Base-by-base conservation (phyloP, 1,140 invertebrate genomes). In the Drosophila trapezifrons region DNA sequence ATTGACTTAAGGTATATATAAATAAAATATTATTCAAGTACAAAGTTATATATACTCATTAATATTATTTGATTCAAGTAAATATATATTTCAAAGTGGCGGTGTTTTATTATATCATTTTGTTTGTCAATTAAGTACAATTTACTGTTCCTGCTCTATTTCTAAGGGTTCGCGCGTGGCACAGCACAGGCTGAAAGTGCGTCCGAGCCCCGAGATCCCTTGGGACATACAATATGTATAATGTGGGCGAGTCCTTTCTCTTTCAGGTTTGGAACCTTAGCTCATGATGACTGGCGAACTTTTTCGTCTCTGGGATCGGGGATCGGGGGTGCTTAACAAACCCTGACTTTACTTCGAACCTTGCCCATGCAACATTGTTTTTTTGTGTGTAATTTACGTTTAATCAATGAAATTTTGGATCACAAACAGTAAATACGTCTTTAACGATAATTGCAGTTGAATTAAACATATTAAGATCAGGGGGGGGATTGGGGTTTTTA, bases 1-100 rank as follows among this genome's bases (percentile, higher is more conserved):
- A 83, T 90, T 84, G 82, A 84, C 82, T 90, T 90, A 90, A 87
- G 67, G 58, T 84, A 90, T 83, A 90, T 90, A 90, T 86, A 90
- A 90, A 90, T 90, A 90, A 90, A 90, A 87, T 90, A 90, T 90
- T 90, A 90, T 90, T 90, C 87, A 90, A 90, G 87, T 90, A 90
- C 87, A 90, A 90, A 90, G 87, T 90, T 90, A 90, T 90, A 89
- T 79, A 87, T 90, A 91, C 80, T 90, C 78, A 85, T 89, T 89
- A 90, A 84, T 87, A 84, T 86, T 86, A 86, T 86, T 78, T 87
- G 86, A 89, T 89, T 87, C 80, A 87, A 90, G 87, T 89, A 89
- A 84, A 87, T 90, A 83, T 90, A 83, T 77, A 86, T 83, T 84
- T 90, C 72, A 76, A 81, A 87, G 74, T 90, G 78, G 87, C 63